Conservation (phyloP, 2,113 vertebrate genomes). For the Stercorarius parasiticus region DNA sequence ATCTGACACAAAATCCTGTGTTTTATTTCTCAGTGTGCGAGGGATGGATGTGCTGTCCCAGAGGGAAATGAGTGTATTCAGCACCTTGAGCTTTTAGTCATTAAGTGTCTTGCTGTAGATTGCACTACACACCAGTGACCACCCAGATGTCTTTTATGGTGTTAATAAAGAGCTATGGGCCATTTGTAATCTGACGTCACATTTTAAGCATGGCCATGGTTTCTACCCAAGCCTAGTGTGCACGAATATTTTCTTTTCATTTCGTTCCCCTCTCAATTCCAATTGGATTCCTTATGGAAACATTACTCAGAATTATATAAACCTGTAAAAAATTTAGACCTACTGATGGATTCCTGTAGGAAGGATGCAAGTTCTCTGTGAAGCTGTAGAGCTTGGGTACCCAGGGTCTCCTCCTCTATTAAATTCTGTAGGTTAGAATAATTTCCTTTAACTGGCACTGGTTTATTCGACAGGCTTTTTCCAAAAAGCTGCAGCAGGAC, state of each 20-base stretch:
- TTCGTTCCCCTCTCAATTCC: constrained; percentile 17
- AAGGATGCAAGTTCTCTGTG: neutral
- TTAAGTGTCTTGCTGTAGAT: neutral
- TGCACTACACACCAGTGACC: neutral
- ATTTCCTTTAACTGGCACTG: neutral
- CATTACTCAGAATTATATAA: constrained; percentile 28
- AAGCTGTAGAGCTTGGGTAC: neutral
- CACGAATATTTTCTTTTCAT: constrained; percentile 33
- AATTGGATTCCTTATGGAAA: constrained; percentile 24
- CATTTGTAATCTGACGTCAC: neutral
- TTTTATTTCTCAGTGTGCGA: neutral
- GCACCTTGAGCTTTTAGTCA: neutral
- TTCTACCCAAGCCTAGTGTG: neutral
- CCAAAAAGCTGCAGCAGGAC: neutral
- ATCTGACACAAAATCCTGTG: neutral
- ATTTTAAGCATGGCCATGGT: neutral
- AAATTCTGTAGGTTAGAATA: neutral
- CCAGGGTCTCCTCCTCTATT: neutral
- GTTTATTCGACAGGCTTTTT: neutral
- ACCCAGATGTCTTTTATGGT: neutral
- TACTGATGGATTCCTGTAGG: neutral
- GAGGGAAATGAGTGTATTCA: neutral
- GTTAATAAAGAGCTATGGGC: constrained; percentile 1
- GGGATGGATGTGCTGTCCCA: neutral
- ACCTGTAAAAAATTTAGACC: neutral